A percentile compares a stretch with the other conserved stretches of the same genome.
Conservation (phyloP, 2,888 invertebrate species). For the Trimorus sp. region DNA sequence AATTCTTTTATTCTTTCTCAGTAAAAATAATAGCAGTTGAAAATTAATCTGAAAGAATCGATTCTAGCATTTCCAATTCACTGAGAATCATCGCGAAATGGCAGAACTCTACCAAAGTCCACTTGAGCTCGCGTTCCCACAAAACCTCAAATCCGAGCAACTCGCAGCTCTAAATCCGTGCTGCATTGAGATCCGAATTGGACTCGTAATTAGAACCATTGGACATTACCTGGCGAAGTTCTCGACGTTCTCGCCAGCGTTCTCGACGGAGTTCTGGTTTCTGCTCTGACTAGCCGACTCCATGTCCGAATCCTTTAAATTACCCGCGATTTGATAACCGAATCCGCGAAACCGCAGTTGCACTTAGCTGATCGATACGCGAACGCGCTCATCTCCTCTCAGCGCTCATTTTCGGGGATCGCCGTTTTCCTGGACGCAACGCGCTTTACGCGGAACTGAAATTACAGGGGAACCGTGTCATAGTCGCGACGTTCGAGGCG, state of each 20-base stretch:
- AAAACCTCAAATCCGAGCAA: no score
- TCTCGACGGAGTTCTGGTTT: conserved; percentile 50
- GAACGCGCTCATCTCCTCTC: conserved; percentile 17
- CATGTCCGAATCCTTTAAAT: conserved; percentile 33
- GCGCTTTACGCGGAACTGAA: background rate
- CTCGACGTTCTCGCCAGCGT: conserved; percentile 47
- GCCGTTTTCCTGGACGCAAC: background rate
- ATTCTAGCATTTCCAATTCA: no score
- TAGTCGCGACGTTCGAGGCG: no score
- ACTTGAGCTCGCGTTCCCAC: no score
- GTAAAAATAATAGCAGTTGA: no score
- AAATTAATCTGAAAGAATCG: no score
- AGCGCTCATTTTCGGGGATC: background rate
- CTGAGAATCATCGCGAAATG: no score
- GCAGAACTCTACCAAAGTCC: no score
- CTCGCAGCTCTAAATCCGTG: no score
- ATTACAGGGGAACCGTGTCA: no score
- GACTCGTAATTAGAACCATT: background rate
- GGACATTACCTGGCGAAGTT: conserved; percentile 54
- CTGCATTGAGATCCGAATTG: background rate
- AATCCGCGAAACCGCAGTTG: conserved; percentile 4
- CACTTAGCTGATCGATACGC: conserved; percentile 29
- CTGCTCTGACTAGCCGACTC: conserved; percentile 57
- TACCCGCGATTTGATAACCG: background rate
- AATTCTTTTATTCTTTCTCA: no score